Percentiles rank a stretch among this genome's conserved stretches.
These are phyloP conservation scores for Drosophila nr. perissopoda DNA, from an alignment of 2,888 invertebrate genomes.

Conservation along the genomic window DNA sequence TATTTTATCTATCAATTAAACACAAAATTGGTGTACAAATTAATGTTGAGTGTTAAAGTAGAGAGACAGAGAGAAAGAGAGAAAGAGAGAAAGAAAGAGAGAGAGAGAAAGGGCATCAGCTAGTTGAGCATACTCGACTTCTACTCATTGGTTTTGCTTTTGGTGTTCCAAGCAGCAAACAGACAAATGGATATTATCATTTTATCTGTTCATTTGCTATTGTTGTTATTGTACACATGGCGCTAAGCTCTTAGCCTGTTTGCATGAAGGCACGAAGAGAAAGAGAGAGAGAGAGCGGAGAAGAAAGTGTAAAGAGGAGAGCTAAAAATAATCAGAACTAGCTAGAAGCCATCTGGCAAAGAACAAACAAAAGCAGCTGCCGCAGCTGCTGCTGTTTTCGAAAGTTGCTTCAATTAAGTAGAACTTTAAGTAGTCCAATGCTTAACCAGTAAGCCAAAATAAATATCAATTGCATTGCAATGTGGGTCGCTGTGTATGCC, in stretches of 20 bases:
- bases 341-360: constrained; percentile 33
- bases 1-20: not conserved
- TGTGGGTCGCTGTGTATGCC: not conserved
- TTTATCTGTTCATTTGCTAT: constrained; percentile 68
- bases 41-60: not conserved
- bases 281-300: not conserved
- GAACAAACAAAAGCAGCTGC: constrained; percentile 40
- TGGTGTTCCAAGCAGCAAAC: constrained; percentile 54
- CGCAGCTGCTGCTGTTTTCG: constrained; percentile 3
- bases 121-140: not conserved
- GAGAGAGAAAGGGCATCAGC: not conserved
- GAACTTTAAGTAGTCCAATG: constrained; percentile 28
- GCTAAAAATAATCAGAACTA: constrained; percentile 7
- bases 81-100: not conserved
- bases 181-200: constrained; percentile 77
- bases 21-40: not conserved
- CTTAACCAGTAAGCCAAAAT: constrained; percentile 46
- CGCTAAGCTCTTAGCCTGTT: constrained; percentile 67
- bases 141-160: constrained; percentile 9
- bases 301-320: not conserved
- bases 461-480: constrained; percentile 61
- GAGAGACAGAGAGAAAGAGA: not conserved
- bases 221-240: constrained; percentile 59
- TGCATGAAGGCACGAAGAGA: constrained; percentile 25
- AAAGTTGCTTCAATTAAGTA: constrained; percentile 42